These are phyloP conservation scores for Enteromius viviparus DNA, from an alignment of 2,797 vertebrate genomes.

Conservation along the genomic window DNA sequence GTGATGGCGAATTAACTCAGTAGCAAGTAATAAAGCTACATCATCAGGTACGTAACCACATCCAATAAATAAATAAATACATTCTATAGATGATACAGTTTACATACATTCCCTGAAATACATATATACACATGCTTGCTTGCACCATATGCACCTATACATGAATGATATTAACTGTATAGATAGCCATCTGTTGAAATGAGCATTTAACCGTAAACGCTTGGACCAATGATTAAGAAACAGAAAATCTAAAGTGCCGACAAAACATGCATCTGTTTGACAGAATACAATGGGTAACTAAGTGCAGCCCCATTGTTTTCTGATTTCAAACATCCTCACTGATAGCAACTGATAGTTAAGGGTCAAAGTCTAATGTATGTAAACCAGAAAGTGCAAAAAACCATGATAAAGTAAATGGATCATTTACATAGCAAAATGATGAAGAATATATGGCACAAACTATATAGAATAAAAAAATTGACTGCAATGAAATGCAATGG, in stretches of 20 bases:
- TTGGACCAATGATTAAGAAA: slow-evolving; percentile 25
- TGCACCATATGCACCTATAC: slow-evolving; percentile 56
- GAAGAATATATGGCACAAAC: slow-evolving; percentile 45
- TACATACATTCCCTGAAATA: slow-evolving; percentile 83
- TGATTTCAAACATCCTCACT: slow-evolving; percentile 7
- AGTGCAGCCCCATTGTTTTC: slow-evolving; percentile 12
- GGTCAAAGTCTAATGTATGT: neutral
- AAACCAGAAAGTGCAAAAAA: slow-evolving; percentile 7
- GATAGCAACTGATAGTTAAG: neutral
- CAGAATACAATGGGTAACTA: slow-evolving; percentile 3
- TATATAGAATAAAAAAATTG: neutral
- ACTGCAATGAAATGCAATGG: neutral
- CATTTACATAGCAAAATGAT: neutral
- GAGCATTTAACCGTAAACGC: neutral
- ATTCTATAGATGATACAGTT: slow-evolving; percentile 80
- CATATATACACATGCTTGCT: slow-evolving; percentile 81
- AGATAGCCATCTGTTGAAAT: slow-evolving; percentile 1
- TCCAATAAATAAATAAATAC: slow-evolving; percentile 79
- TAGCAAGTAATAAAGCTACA: slow-evolving; percentile 62
- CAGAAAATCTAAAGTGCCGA: neutral
- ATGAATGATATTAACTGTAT: slow-evolving; percentile 45
- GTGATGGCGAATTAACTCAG: slow-evolving; percentile 57
- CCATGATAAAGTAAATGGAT: neutral
- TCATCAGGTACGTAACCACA: slow-evolving; percentile 68
- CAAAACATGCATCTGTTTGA: slow-evolving; percentile 32